Conservation (phyloP, 2,888 invertebrate species). For the Pammene aurita region DNA sequence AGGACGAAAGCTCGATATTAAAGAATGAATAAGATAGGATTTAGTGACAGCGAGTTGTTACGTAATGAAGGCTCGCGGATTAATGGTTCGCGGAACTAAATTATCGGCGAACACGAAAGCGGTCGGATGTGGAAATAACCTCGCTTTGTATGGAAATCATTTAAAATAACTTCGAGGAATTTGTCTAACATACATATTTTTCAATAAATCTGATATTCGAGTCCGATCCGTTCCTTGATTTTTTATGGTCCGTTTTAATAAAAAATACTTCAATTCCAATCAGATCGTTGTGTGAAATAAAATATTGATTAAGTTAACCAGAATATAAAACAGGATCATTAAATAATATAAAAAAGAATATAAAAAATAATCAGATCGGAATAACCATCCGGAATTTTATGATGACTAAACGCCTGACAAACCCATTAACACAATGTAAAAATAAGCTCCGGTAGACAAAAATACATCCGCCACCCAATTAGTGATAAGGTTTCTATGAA, state of each 20-base stretch:
- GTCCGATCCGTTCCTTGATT: background rate
- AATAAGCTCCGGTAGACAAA: slow-evolving; percentile 36
- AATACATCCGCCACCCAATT: slow-evolving; percentile 34
- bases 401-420: slow-evolving; percentile 1
- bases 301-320: too few relatives aligned
- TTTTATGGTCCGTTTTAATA: background rate
- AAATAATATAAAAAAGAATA: too few relatives aligned
- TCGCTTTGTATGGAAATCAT: slow-evolving; percentile 3
- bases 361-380: background rate
- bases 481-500: slow-evolving; percentile 57
- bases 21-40: slow-evolving; percentile 1
- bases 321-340: background rate
- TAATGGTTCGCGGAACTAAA: slow-evolving; percentile 22
- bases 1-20: background rate
- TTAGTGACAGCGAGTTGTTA: background rate
- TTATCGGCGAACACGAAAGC: slow-evolving; percentile 23
- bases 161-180: background rate
- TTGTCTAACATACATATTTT: background rate
- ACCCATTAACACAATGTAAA: slow-evolving; percentile 13
- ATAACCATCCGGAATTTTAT: background rate
- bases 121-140: slow-evolving; percentile 19
- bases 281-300: too few relatives aligned
- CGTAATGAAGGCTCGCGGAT: slow-evolving; percentile 10
- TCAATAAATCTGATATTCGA: background rate
- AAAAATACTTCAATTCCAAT: background rate